These are phyloP conservation scores for Zosterops japonicus DNA, from an alignment of 2,113 vertebrate genomes.

Conservation along the genomic window DNA sequence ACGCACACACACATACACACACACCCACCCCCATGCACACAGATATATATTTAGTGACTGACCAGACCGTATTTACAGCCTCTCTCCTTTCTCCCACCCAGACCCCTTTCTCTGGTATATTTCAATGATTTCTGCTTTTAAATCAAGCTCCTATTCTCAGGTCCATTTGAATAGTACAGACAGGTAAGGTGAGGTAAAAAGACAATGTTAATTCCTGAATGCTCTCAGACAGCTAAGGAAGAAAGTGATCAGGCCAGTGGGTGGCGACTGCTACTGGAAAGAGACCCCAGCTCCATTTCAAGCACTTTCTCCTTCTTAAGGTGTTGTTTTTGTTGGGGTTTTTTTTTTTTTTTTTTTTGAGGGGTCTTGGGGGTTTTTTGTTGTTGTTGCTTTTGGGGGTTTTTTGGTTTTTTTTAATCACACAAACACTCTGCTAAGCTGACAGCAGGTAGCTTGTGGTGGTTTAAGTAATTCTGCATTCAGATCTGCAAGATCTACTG, in stretches of 20 bases:
- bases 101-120: neutral
- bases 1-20: neutral
- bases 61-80: neutral
- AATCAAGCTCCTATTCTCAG: neutral
- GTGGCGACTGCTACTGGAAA: neutral
- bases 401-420: neutral
- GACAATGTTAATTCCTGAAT: neutral
- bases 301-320: neutral
- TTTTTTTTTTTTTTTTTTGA: no score
- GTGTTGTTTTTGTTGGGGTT: neutral
- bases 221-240: neutral
- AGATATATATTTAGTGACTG: neutral
- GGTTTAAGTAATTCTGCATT: neutral
- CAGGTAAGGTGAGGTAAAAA: neutral
- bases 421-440: neutral
- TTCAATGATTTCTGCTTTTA: neutral
- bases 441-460: accelerated
- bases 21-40: no score
- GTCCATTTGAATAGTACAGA: neutral
- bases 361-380: no score
- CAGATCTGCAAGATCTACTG: neutral
- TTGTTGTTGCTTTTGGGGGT: neutral
- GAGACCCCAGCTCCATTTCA: neutral
- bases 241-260: neutral
- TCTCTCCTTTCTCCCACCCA: neutral